These are phyloP conservation scores for Drosophila pegasa DNA, from an alignment of 2,888 invertebrate genomes.

Conservation along the genomic window DNA sequence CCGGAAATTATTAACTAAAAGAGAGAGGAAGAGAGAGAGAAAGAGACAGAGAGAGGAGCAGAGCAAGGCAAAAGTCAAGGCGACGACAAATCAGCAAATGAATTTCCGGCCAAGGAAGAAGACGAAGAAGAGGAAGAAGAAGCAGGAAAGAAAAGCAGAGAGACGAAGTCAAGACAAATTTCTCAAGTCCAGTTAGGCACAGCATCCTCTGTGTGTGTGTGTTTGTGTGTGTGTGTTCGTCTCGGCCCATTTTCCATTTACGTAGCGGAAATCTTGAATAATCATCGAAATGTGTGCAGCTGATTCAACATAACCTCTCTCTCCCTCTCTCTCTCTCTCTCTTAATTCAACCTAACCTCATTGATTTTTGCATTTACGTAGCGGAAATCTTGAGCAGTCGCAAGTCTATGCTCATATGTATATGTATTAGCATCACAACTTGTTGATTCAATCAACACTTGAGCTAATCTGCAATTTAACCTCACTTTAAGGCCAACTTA, in stretches of 20 bases:
- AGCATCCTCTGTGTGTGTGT: slow-evolving; percentile 1
- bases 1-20: slow-evolving; percentile 50
- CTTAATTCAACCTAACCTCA: slow-evolving; percentile 14
- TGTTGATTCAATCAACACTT: slow-evolving; percentile 21
- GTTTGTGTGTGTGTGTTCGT: neutral
- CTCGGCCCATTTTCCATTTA: slow-evolving; percentile 25
- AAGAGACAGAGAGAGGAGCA: neutral
- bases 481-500: neutral
- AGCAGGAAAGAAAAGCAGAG: slow-evolving; percentile 1
- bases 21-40: neutral
- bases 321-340: slow-evolving; percentile 4
- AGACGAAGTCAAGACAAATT: slow-evolving; percentile 35
- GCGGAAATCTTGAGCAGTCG: slow-evolving; percentile 3
- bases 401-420: neutral
- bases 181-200: slow-evolving; percentile 23
- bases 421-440: neutral
- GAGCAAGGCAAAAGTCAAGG: slow-evolving; percentile 9
- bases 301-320: slow-evolving; percentile 20
- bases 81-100: slow-evolving; percentile 46
- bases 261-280: slow-evolving; percentile 54
- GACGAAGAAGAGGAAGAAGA: neutral
- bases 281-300: slow-evolving; percentile 10
- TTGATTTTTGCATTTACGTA: slow-evolving; percentile 15
- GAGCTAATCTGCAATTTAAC: slow-evolving; percentile 14
- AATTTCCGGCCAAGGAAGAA: slow-evolving; percentile 52